Conservation (phyloP, 2,888 invertebrate species). For the Atrina japonica region DNA sequence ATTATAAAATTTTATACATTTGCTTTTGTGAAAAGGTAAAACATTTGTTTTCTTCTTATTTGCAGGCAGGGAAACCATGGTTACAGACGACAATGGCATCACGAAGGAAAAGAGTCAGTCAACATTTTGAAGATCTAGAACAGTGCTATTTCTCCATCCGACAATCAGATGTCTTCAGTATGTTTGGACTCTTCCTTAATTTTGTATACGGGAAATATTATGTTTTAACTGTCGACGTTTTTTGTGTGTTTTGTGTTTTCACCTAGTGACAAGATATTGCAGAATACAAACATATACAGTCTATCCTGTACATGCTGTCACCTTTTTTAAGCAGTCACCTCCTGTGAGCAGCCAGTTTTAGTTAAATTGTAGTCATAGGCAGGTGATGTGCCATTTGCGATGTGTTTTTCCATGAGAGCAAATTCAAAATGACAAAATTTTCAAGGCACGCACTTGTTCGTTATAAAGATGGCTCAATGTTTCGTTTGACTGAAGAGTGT, state of each 20-base stretch:
- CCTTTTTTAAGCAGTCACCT: too few relatives aligned
- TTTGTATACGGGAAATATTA: background rate
- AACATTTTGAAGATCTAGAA: constrained; percentile 94
- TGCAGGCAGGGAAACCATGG: constrained; percentile 74
- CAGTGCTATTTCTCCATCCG: constrained; percentile 91
- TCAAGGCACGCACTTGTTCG: too few relatives aligned
- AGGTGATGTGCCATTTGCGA: too few relatives aligned
- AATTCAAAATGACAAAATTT: too few relatives aligned
- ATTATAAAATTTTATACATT: background rate
- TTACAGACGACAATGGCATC: constrained; percentile 84
- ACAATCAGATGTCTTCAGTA: constrained; percentile 53
- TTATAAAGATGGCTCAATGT: too few relatives aligned
- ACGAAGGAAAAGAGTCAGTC: constrained; percentile 88
- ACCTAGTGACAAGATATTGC: too few relatives aligned
- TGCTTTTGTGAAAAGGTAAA: background rate
- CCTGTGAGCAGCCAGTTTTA: background rate
- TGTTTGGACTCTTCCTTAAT: constrained; percentile 1
- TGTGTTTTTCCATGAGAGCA: too few relatives aligned
- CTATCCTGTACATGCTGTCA: background rate
- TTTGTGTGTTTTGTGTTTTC: too few relatives aligned
- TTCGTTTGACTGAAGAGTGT: too few relatives aligned
- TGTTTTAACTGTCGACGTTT: background rate
- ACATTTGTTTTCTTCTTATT: background rate
- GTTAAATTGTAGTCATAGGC: background rate
- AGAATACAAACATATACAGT: background rate